Conservation (phyloP, 2,113 vertebrate species). For the Todiramphus chloris region DNA sequence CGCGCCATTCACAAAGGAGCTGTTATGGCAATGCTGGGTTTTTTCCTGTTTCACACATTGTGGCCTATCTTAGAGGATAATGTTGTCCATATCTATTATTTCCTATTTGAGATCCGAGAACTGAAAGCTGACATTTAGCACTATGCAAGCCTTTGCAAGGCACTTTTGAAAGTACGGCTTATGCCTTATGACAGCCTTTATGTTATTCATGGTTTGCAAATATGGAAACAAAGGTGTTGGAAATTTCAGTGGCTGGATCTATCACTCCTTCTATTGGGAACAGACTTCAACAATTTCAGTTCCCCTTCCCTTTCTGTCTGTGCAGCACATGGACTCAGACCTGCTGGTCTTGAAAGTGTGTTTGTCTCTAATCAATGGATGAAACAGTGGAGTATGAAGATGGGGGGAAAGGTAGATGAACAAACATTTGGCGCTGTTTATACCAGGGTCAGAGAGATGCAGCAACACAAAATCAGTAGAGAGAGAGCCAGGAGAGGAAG, state of each 20-base stretch:
- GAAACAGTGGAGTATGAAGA: neutral
- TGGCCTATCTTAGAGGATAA: slow-evolving; percentile 37
- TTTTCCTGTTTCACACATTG: slow-evolving; percentile 20
- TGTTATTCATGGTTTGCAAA: neutral
- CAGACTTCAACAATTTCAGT: neutral
- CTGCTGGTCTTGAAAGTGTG: neutral
- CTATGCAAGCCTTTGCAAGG: neutral
- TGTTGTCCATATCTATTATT: slow-evolving; percentile 35
- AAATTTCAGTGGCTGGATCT: neutral
- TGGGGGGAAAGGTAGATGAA: rapidly evolving
- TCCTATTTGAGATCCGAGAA: slow-evolving; percentile 5
- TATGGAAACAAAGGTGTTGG: neutral
- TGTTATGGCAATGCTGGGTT: slow-evolving; percentile 4
- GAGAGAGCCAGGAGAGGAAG: no score
- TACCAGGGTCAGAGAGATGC: no score
- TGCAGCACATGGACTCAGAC: neutral
- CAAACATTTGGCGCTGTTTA: neutral
- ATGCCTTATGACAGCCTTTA: neutral
- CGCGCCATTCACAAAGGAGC: slow-evolving; percentile 54
- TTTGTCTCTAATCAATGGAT: neutral
- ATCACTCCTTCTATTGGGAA: neutral
- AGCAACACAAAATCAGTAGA: no score
- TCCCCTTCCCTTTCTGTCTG: neutral
- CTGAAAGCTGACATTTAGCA: neutral
- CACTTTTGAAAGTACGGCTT: neutral